Base-by-base conservation (phyloP, 2,888 invertebrate genomes). In the Stenotaenia linearis region DNA sequence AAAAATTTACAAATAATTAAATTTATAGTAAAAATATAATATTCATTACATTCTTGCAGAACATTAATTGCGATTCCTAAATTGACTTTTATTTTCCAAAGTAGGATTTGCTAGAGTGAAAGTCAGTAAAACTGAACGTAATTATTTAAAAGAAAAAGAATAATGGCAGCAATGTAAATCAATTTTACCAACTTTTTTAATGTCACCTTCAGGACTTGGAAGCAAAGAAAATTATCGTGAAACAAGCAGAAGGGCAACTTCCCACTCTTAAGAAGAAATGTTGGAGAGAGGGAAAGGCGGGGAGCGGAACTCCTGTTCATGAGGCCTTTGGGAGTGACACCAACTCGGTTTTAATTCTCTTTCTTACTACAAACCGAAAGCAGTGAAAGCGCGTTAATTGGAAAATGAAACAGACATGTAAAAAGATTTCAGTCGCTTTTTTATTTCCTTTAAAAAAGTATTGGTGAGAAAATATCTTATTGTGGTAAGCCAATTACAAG, bases 261-360 rank as follows among this genome's bases (percentile, higher is more conserved):
- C 15, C n/a, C n/a, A 12, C 28, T 45, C 45, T 18, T 32, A 32
- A 32, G 18, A 18, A 18, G 50, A 50, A 50, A 50, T 50, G 1
- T 15, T 50, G 5, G 21, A 45, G 45, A 18, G 50, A 18, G 50
- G 50, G 15, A 18, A 18, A 18, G 50, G 9, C 2, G 40, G 12
- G 15, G 40, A 40, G 50, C 1, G 45, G 28, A 25, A 69, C 69
- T 50, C 28, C 28, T 69, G 69, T 69, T 69, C 69, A 69, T 28
- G 69, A 69, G 69, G 69, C 69, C 69, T 69, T 69, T 69, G 69
- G 25, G 69, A 69, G 69, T 25, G 69, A 69, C 69, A 69, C 69
- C 69, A 69, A 69, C 69, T 69, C 25, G 69, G 69, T 69, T 69
- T 69, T 69, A 69, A 69, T 69, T 69, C 69, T 69, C 69, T 40